Evolutionary conservation across 2,888 invertebrate genomes (phyloP).

Genomic region (Hyposoter didymator): DNA sequence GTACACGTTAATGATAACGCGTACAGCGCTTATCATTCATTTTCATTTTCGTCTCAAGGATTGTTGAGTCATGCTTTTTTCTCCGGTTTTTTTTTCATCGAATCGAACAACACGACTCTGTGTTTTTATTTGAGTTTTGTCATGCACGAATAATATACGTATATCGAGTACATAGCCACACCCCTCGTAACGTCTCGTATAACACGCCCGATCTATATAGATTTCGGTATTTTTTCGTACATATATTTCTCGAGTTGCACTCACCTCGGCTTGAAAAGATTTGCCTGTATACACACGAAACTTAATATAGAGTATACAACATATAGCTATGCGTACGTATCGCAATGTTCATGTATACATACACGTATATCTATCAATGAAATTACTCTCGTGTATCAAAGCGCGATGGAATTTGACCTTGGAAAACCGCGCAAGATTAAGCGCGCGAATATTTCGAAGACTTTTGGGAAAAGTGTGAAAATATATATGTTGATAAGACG

Average conservation of each 20-base stretch:
- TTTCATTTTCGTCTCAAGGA: constrained; percentile 43
- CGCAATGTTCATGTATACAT: constrained; percentile 1
- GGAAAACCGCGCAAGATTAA: constrained; percentile 18
- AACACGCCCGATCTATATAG: constrained; percentile 56
- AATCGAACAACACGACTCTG: not conserved
- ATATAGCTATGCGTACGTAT: not conserved
- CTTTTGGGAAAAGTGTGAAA: not conserved
- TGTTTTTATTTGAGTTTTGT: constrained; percentile 39
- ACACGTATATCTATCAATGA: not conserved
- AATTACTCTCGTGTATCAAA: constrained; percentile 33
- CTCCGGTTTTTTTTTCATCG: not conserved
- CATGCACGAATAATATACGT: not conserved
- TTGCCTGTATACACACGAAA: constrained; percentile 30
- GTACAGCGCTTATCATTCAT: constrained; percentile 34
- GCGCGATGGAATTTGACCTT: constrained; percentile 48
- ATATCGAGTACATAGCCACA: constrained; percentile 58
- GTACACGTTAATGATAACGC: not conserved
- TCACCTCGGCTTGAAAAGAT: constrained; percentile 45
- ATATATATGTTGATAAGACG: not conserved
- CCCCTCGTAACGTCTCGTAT: constrained; percentile 63
- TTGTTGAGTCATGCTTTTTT: constrained; percentile 58
- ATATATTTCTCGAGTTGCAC: constrained; percentile 44
- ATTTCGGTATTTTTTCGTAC: constrained; percentile 48
- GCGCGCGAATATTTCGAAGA: constrained; percentile 37
- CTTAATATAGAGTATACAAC: constrained; percentile 2